These are phyloP conservation scores for Cynodonichthys magdalenae DNA, from an alignment of 2,797 vertebrate genomes.

Conservation along the genomic window DNA sequence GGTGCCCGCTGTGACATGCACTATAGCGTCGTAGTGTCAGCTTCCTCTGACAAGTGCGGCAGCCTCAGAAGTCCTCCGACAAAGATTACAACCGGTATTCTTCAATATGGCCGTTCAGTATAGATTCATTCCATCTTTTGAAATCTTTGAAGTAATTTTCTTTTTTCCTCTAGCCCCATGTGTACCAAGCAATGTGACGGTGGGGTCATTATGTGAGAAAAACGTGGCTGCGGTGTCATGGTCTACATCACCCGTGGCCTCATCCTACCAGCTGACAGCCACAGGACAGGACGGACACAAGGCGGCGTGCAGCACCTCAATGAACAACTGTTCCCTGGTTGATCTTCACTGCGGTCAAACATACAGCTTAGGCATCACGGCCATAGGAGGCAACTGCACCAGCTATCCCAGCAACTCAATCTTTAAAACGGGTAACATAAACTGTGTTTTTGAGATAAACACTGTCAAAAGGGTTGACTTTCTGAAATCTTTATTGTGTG, in stretches of 20 bases:
- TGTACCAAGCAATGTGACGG: conserved; percentile 61
- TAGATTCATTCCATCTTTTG: neutral
- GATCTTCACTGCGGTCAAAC: conserved; percentile 72
- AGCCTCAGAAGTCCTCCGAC: conserved; percentile 76
- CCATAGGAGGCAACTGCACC: conserved; percentile 67
- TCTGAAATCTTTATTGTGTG: neutral
- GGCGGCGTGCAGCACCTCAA: conserved; percentile 42
- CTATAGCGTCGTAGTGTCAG: conserved; percentile 78
- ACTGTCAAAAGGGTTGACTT: neutral
- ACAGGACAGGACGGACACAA: conserved; percentile 60
- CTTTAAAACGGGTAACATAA: conserved; percentile 68
- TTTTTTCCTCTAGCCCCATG: conserved; percentile 72
- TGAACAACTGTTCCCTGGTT: conserved; percentile 69
- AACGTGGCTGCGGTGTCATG: conserved; percentile 66
- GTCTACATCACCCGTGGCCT: conserved; percentile 60
- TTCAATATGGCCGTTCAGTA: neutral
- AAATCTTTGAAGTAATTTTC: neutral
- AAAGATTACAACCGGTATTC: conserved; percentile 74
- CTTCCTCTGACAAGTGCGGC: conserved; percentile 80
- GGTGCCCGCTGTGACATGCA: conserved; percentile 64
- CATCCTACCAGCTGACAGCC: conserved; percentile 69
- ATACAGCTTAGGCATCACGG: conserved; percentile 67
- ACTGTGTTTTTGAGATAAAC: neutral
- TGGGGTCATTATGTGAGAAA: conserved; percentile 51
- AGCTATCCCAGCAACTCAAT: conserved; percentile 52